phyloP scores from a whole-genome alignment of 2,113 vertebrate species.

The Alligator sinensis region DNA sequence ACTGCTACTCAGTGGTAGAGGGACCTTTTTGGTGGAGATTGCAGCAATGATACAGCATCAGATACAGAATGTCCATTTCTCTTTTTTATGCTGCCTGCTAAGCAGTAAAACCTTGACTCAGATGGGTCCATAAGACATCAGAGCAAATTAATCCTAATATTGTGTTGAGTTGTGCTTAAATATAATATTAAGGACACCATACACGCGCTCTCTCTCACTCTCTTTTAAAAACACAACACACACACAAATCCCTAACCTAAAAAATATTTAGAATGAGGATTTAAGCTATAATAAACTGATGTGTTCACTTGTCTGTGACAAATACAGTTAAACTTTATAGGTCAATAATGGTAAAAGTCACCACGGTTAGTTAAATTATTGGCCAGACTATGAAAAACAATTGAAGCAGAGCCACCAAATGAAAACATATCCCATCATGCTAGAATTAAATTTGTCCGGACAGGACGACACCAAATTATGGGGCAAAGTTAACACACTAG shows the following conservation, averaged over 20 bases:
- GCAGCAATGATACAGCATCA: not conserved
- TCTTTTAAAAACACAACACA: too few species aligned
- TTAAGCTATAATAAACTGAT: conserved; percentile 73
- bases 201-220: not conserved
- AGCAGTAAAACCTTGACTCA: not conserved
- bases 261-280: conserved; percentile 68
- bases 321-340: conserved; percentile 67
- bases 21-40: conserved; percentile 28
- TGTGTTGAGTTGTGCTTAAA: not conserved
- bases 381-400: conserved; percentile 53
- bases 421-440: not conserved
- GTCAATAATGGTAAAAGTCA: conserved; percentile 68
- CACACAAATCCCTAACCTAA: not conserved
- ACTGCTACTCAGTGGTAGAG: conserved; percentile 37
- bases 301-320: conserved; percentile 74
- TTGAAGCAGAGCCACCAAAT: conserved; percentile 53
- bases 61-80: conserved; percentile 20
- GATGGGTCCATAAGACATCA: not conserved
- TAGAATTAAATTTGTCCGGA: not conserved
- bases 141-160: not conserved
- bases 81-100: not conserved
- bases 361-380: conserved; percentile 67
- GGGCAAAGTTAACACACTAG: too few species aligned
- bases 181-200: not conserved
- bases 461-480: too few species aligned